A percentile compares a stretch with the other conserved stretches of the same genome.
Evolutionary conservation across 2,797 vertebrate genomes (phyloP).

Genomic region (Clarias laeviceps): DNA sequence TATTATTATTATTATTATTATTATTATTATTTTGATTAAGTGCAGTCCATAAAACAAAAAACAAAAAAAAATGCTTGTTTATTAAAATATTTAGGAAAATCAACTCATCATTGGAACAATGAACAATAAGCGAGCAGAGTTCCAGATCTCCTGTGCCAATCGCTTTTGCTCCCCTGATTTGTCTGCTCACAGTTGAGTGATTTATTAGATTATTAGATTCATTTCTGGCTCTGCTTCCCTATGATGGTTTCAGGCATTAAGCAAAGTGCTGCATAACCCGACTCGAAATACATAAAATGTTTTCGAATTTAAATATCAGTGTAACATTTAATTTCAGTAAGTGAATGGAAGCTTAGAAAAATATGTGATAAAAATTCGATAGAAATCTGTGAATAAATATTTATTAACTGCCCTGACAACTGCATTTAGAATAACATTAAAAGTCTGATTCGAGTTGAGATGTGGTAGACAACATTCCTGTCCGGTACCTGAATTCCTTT

Average conservation of each 20-base stretch:
- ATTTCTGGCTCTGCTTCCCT: conserved; percentile 45
- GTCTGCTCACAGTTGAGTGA: conserved; percentile 45
- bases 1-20: neutral
- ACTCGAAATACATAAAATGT: neutral
- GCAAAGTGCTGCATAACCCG: neutral
- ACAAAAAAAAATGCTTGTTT: neutral
- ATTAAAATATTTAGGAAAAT: neutral
- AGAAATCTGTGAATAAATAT: neutral
- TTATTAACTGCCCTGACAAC: neutral
- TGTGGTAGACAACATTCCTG: neutral
- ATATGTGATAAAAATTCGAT: too few species aligned
- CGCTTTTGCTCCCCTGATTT: conserved; percentile 41
- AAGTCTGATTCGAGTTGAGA: neutral
- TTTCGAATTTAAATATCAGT: neutral
- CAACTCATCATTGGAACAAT: conserved; percentile 33
- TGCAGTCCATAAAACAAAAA: neutral
- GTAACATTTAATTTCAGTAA: neutral
- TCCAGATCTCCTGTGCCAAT: conserved; percentile 31
- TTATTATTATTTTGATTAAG: neutral
- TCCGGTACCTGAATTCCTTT: neutral
- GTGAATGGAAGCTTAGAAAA: neutral
- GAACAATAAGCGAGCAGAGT: conserved; percentile 21
- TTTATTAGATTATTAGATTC: conserved; percentile 55
- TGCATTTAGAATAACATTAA: neutral
- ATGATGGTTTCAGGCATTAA: conserved; percentile 22